Evolutionary conservation across 1,140 invertebrate species (phyloP).

Genomic region (Homalodisca vitripennis): DNA sequence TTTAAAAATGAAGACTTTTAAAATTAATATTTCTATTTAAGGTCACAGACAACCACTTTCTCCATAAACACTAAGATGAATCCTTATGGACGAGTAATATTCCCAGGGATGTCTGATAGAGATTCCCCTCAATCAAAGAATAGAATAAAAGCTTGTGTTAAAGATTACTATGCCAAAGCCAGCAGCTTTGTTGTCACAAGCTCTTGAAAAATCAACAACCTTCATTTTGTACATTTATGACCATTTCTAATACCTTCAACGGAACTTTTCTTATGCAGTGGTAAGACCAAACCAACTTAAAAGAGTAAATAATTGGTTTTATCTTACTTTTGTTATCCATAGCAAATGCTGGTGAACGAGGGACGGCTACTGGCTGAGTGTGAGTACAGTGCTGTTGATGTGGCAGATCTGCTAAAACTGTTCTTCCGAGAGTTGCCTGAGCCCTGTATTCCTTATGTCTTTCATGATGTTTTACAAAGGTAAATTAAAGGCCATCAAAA

Average conservation of each 20-base stretch:
- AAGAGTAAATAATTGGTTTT: neutral
- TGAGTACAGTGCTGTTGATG: constrained; percentile 72
- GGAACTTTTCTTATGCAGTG: no score
- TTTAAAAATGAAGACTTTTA: no score
- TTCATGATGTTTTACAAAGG: constrained; percentile 75
- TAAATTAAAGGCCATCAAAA: no score
- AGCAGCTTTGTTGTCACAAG: neutral
- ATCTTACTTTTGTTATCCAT: constrained; percentile 37
- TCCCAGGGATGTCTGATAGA: no score
- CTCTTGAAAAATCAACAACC: neutral
- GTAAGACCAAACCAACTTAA: no score
- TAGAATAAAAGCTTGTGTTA: no score
- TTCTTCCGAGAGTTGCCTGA: constrained; percentile 81
- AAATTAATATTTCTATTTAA: no score
- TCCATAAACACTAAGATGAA: no score
- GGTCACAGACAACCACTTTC: no score
- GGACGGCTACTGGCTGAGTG: constrained; percentile 59
- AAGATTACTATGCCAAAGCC: no score
- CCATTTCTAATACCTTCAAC: neutral
- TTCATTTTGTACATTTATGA: neutral
- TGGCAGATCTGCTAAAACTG: constrained; percentile 78
- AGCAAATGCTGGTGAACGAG: constrained; percentile 60
- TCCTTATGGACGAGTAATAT: no score
- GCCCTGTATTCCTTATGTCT: constrained; percentile 67
- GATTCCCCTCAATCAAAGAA: no score